Evolutionary conservation across 1,140 invertebrate species (phyloP).

Genomic region (Temnothorax nylanderi): DNA sequence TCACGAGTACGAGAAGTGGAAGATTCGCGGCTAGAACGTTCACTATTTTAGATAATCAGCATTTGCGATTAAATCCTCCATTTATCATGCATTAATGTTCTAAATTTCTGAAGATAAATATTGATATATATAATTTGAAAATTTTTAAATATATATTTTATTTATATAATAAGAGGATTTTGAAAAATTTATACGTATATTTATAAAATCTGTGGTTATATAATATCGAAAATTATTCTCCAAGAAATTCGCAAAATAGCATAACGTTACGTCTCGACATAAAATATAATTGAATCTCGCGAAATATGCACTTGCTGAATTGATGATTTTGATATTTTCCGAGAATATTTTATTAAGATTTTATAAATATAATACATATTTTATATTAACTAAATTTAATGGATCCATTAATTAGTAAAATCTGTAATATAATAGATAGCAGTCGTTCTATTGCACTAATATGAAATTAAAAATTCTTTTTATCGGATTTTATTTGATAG

Average conservation of each 20-base stretch:
- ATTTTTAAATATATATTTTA: not conserved
- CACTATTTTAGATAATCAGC: not conserved
- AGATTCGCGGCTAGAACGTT: slow-evolving; percentile 3
- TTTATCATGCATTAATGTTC: not conserved
- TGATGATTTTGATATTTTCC: not conserved
- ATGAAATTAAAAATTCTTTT: not conserved
- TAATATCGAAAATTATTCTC: not conserved
- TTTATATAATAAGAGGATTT: not conserved
- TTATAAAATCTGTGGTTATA: not conserved
- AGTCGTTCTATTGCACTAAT: not conserved
- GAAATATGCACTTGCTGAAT: not conserved
- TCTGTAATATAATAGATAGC: not conserved
- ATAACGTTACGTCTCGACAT: not conserved
- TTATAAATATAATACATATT: not conserved
- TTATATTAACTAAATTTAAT: not conserved
- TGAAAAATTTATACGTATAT: not conserved
- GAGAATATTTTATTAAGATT: not conserved
- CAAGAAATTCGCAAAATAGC: not conserved
- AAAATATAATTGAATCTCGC: not conserved
- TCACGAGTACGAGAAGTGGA: slow-evolving; percentile 36
- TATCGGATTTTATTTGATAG: not conserved
- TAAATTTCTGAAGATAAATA: not conserved
- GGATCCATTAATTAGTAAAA: not conserved
- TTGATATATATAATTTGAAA: not conserved
- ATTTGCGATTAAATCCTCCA: not conserved